Percentiles rank a stretch among this genome's conserved stretches.
Evolutionary conservation across 2,113 vertebrate genomes (phyloP).

Genomic region (Trematomus loennbergii): DNA sequence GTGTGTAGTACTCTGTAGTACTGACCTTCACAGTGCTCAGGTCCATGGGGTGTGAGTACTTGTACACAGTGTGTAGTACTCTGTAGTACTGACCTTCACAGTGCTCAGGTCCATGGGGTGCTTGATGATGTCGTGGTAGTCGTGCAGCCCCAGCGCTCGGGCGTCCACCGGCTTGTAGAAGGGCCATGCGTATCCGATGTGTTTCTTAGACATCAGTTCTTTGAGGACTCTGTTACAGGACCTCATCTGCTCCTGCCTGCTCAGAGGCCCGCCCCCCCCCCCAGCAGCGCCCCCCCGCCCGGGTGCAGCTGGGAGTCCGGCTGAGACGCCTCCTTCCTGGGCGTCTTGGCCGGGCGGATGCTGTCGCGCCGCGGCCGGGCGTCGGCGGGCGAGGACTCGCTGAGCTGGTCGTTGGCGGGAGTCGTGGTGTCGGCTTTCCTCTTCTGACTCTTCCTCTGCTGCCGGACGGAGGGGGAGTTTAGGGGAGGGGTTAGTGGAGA

Average conservation of each 20-base stretch:
- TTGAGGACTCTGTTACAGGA: conserved; percentile 88
- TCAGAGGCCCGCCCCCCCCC: conserved; percentile 63
- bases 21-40: too few relatives aligned
- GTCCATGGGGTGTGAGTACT: too few relatives aligned
- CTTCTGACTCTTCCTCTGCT: conserved; percentile 95
- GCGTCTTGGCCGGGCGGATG: conserved; percentile 87
- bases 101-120: conserved; percentile 95
- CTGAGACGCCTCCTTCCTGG: conserved; percentile 85
- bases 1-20: too few relatives aligned
- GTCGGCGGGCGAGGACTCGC: conserved; percentile 87
- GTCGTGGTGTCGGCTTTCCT: conserved; percentile 97
- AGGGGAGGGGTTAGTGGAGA: too few relatives aligned
- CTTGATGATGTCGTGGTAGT: conserved; percentile 95
- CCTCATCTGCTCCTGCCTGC: conserved; percentile 88
- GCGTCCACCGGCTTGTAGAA: conserved; percentile 94
- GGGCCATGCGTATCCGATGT: conserved; percentile 92
- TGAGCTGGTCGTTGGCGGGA: conserved; percentile 91
- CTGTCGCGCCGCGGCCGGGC: conserved; percentile 85
- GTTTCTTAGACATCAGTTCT: conserved; percentile 94
- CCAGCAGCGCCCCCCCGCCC: conserved; percentile 10
- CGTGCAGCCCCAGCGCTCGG: conserved; percentile 89
- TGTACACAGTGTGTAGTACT: too few relatives aligned
- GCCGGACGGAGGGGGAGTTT: neutral
- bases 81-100: conserved; percentile 84
- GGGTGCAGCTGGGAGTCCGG: conserved; percentile 89